phyloP scores from a whole-genome alignment of 2,888 invertebrate species.

The Lasioglossum villosulum region DNA sequence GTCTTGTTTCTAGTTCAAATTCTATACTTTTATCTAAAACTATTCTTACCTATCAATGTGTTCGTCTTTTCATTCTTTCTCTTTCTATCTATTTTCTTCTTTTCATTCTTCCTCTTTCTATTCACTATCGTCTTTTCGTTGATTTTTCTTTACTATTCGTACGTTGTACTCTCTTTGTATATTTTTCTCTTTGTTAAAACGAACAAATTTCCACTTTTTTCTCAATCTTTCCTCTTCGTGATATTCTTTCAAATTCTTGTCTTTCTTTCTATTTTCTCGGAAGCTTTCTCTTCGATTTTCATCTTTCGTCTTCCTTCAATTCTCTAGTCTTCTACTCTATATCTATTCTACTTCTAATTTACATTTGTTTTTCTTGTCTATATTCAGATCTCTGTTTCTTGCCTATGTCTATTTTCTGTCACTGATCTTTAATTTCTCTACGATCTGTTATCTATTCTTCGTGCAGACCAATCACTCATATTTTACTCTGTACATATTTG shows the following conservation, averaged over 20 bases:
- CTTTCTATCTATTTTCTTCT: background rate
- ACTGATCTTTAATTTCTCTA: background rate
- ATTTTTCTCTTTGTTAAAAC: background rate
- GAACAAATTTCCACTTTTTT: slow-evolving; percentile 1
- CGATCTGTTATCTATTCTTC: background rate
- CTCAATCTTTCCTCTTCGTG: background rate
- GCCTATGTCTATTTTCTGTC: background rate
- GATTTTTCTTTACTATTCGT: background rate
- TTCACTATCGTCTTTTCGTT: background rate
- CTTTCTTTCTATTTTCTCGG: background rate
- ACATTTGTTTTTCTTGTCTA: background rate
- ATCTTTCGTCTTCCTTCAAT: background rate
- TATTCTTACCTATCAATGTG: slow-evolving; percentile 12
- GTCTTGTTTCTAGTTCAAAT: slow-evolving; percentile 25
- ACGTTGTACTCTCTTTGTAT: background rate
- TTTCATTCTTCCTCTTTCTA: background rate
- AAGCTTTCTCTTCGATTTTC: background rate
- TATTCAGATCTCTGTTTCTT: background rate
- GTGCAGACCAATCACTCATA: slow-evolving; percentile 43
- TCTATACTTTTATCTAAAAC: background rate
- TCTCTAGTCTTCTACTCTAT: background rate
- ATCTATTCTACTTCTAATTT: slow-evolving; percentile 37
- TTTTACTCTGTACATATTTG: slow-evolving; percentile 38
- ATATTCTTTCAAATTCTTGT: background rate
- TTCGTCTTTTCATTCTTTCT: background rate